Base-by-base conservation (phyloP, 2,888 invertebrate species). In the Chymomyza fuscimana region DNA sequence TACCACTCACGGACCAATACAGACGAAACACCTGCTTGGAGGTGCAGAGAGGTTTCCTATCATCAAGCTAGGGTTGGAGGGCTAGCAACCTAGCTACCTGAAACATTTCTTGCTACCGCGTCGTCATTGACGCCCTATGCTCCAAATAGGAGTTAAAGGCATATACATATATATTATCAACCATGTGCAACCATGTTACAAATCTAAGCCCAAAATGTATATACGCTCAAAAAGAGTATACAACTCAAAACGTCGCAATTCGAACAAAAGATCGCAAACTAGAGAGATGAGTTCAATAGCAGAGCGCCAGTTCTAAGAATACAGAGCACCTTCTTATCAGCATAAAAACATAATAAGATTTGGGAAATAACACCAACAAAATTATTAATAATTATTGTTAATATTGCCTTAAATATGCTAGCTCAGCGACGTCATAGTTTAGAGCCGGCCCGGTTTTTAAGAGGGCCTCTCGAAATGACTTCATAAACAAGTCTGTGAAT, bases 351-450 rank as follows among this genome's bases (percentile, higher is more conserved):
- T 52, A 56, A 51, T 40, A 36, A 54, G 25, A 40, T 64, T 58
- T 59, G 61, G 65, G 67, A 63, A 73, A 70, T 19, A 71, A 67
- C 32, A 69, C 29, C 58, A 22, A 52, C 65, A 46, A 54, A 16
- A 29, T 59, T 59, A 63, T 54, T 62, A 70, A 64, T 16, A 59
- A 64, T 54, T 63, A 70, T 32, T 59, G 40, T 46, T 46, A 46
- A 46, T 12, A 12, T 46, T 12, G 40, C 40, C 6, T 46, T 12
- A 12, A 7, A 54, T 3, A 54, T 16, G 16, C 54, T 54, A 19
- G 2, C 15, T 15, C 51, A 10, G 5, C 54, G 54, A 54, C 81
- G 81, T 86, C 82, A 85, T 67, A 64, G 69, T 62, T 73, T 60
- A 46, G 59, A 62, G 59, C 15, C 63, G 59, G 77, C 77, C 80